Base-by-base conservation (phyloP, 2,888 invertebrate genomes). In the Hirudinaria manillensis region DNA sequence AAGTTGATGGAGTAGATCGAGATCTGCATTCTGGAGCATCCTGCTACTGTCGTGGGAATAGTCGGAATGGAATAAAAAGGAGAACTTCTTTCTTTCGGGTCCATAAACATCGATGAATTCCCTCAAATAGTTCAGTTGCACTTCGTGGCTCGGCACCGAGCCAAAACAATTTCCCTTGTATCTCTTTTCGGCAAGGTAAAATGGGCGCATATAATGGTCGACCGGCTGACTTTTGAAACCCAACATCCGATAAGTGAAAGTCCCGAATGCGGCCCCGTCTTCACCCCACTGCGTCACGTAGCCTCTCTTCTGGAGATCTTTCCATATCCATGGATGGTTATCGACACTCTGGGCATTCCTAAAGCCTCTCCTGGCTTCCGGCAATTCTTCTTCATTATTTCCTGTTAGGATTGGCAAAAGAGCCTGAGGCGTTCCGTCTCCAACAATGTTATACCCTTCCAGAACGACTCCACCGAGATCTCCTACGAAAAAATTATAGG, bases 11-110 rank as follows among this genome's bases (percentile, higher is more conserved):
- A 80, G 74, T 0, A 92, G 83, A 82, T 92, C 92, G 0, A 90
- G 88, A 83, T 95, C 95, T 0, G 91, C 91, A 0, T 89, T 89
- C 0, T 91, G 90, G 51, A 95, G 89, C 80, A 89, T 87, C 83
- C 93, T 93, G 81, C 91, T 91, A 71, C 92, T 90, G 81, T 93
- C 91, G 81, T 97, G 96, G 0, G 93, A 92, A 29, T 94, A 88
- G 81, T 94, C 93, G 0, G 91, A 91, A 81, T 95, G 92, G 86
- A 96, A 95, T 16, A 92, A 91, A 83, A 95, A 93, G 16, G 90
- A 86, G 84, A 94, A 96, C 80, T 91, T 91, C 0, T 92, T 91
- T 65, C 72, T 89, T 88, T 38, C 53, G 45, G 89, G 86, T 68
- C 87, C 87, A 82, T 93, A 91, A 45, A 88, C 89, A 13, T 88